Evolutionary conservation across 2,888 invertebrate species (phyloP).

Genomic region (Eristalis intricaria): DNA sequence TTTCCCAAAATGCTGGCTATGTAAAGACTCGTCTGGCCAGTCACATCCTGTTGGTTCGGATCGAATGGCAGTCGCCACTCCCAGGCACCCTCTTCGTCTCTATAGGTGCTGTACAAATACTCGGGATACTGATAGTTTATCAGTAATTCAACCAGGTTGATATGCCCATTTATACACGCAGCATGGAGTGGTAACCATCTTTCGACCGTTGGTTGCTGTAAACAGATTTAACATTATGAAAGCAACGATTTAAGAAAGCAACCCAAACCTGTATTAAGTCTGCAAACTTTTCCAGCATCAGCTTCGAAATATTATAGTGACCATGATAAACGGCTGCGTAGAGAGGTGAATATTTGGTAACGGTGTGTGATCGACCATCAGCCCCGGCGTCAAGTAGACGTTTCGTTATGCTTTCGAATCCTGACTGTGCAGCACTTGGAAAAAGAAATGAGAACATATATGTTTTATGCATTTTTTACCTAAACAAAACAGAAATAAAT

Average conservation of each 20-base stretch:
- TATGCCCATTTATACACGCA: slow-evolving; percentile 94
- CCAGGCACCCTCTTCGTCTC: slow-evolving; percentile 88
- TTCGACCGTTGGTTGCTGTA: slow-evolving; percentile 92
- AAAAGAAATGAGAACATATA: neutral
- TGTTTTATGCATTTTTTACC: neutral
- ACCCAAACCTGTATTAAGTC: slow-evolving; percentile 87
- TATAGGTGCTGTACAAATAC: slow-evolving; percentile 85
- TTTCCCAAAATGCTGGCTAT: slow-evolving; percentile 93
- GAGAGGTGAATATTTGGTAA: slow-evolving; percentile 95
- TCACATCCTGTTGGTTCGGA: slow-evolving; percentile 93
- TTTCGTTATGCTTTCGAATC: slow-evolving; percentile 89
- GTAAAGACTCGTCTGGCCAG: slow-evolving; percentile 95
- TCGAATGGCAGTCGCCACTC: slow-evolving; percentile 96
- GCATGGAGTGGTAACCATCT: slow-evolving; percentile 96
- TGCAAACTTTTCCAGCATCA: slow-evolving; percentile 91
- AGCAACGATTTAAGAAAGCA: neutral
- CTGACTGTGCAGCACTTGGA: slow-evolving; percentile 91
- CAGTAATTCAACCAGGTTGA: slow-evolving; percentile 88
- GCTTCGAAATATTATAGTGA: slow-evolving; percentile 88
- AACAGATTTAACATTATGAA: slow-evolving; percentile 29
- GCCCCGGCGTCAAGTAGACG: slow-evolving; percentile 91
- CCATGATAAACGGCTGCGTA: slow-evolving; percentile 95
- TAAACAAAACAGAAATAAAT: no score
- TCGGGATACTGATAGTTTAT: slow-evolving; percentile 92
- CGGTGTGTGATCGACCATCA: slow-evolving; percentile 93